Evolutionary conservation across 2,888 invertebrate species (phyloP), one percentile per base, ranked within the genome.

Genomic region (Drosophila fulvimacula): DNA sequence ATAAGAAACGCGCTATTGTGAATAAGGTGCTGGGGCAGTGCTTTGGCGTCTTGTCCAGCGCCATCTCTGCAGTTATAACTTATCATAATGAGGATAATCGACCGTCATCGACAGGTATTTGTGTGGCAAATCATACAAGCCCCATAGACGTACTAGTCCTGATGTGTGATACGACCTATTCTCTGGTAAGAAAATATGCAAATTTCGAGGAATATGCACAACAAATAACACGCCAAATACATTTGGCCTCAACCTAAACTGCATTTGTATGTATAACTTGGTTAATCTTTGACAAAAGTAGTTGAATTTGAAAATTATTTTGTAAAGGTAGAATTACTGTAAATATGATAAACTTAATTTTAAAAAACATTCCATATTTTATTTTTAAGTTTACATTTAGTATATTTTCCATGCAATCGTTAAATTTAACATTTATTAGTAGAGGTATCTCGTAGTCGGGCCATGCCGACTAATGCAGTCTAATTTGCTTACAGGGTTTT

Each of bases 121-220:
- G 99, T 93, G 99, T 99, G 32, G 99, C 99, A 52, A 99, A 99
- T 93, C 99, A 99, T 93, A 99, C 99, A 6, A 98, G 98, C 73
- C 99, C 99, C 4, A 98, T 99, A 79, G 99, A 99, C 93, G 98
- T 98, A 62, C 95, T 99, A 82, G 96, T 99, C 79, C 94, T 99
- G 60, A 98, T 98, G 95, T 98, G 98, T 93, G 99, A 99, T 93
- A 98, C 98, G 91, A 96, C 97, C 91, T 99, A 99, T 93, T 98
- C 99, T 49, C 93, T 99, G 97, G 99, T 98, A 94, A 94, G 96
- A 81, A 56, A 69, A 72, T 46, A 27, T 36, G 44, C 24, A 19
- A 53, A 49, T 44, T 24, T 49, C n/a, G 42, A 49, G 58, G 52
- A 56, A 39, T 44, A 42, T 59, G 69, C 69, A 69, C 55, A 19